Percentiles rank a stretch among this genome's conserved stretches.
Conservation (phyloP, 2,888 invertebrate species). For the Sialis lutaria region DNA sequence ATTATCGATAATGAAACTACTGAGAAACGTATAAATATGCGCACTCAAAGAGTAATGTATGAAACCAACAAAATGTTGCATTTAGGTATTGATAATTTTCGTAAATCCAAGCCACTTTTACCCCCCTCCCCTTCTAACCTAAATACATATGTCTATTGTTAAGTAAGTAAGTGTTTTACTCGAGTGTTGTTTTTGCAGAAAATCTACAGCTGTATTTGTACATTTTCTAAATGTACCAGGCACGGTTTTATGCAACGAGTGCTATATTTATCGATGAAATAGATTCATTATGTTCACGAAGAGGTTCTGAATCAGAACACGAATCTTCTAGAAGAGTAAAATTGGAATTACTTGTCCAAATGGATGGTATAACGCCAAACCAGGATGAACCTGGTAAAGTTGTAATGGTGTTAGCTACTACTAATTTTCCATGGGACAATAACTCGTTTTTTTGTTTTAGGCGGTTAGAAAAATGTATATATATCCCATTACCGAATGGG, state of each 20-base stretch:
- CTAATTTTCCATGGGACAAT: conserved; percentile 99
- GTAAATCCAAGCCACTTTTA: too few relatives aligned
- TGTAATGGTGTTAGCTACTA: conserved; percentile 96
- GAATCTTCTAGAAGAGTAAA: conserved; percentile 95
- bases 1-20: conserved; percentile 1
- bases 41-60: conserved; percentile 4
- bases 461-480: conserved; percentile 91
- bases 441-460: too few relatives aligned
- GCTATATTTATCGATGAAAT: conserved; percentile 99
- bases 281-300: conserved; percentile 86
- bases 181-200: too few relatives aligned
- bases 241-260: conserved; percentile 93
- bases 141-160: too few relatives aligned
- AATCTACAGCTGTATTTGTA: too few relatives aligned
- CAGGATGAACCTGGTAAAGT: conserved; percentile 47
- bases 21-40: not conserved
- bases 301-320: conserved; percentile 93
- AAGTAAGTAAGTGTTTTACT: too few relatives aligned
- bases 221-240: conserved; percentile 49
- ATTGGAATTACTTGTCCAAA: conserved; percentile 92
- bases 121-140: too few relatives aligned
- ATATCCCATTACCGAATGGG: conserved; percentile 88
- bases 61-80: conserved; percentile 1
- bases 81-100: too few relatives aligned
- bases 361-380: conserved; percentile 84